Evolutionary conservation across 2,888 invertebrate genomes (phyloP).

Genomic region (Chymomyza procnemis): DNA sequence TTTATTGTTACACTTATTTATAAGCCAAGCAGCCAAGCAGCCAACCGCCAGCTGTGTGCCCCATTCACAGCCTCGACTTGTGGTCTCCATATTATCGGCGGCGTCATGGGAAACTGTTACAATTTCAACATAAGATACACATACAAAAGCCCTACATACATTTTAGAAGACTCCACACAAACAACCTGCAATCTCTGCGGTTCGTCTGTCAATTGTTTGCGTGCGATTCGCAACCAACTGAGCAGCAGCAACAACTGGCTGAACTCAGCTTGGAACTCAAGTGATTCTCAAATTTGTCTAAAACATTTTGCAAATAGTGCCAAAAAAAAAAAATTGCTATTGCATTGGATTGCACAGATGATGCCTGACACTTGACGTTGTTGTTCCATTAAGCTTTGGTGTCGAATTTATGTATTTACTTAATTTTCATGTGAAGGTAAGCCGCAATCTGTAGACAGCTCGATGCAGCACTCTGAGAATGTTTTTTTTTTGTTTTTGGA

Average conservation of each 20-base stretch:
- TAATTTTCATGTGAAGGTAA: slow-evolving; percentile 51
- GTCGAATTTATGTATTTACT: slow-evolving; percentile 43
- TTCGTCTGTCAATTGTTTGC: slow-evolving; percentile 70
- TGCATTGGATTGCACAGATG: neutral
- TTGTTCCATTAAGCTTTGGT: slow-evolving; percentile 13
- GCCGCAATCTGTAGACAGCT: neutral
- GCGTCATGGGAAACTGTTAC: slow-evolving; percentile 70
- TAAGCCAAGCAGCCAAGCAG: neutral
- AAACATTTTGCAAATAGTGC: slow-evolving; percentile 63
- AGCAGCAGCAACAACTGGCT: neutral
- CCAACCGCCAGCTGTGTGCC: slow-evolving; percentile 20
- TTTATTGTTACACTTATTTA: slow-evolving; percentile 32
- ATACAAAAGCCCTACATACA: neutral
- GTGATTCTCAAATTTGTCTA: slow-evolving; percentile 68
- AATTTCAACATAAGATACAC: slow-evolving; percentile 54
- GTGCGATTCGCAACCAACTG: slow-evolving; percentile 44
- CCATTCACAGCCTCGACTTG: slow-evolving; percentile 54
- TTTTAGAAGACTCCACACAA: neutral
- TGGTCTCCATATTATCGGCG: slow-evolving; percentile 45
- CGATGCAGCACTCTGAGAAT: neutral
- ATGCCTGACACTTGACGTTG: neutral
- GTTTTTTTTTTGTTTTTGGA: too few relatives aligned
- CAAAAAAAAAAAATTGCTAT: neutral
- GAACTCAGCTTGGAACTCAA: slow-evolving; percentile 22
- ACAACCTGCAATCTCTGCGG: slow-evolving; percentile 49